Evolutionary conservation across 2,113 vertebrate genomes (phyloP).

Genomic region (Larimichthys crocea): DNA sequence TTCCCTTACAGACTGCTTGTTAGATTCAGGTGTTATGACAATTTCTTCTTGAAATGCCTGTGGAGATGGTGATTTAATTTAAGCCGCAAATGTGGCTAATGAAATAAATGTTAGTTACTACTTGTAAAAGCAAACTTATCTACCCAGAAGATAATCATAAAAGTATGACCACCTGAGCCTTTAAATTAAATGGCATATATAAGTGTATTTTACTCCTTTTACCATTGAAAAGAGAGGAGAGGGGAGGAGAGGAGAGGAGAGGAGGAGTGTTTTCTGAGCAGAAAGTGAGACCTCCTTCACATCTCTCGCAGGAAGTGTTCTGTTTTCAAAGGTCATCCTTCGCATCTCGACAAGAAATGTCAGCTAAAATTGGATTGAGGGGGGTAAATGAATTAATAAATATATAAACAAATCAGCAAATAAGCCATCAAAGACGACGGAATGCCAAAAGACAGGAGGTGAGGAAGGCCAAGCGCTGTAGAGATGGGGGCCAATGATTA

Average conservation of each 20-base stretch:
- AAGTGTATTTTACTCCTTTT: conserved; percentile 1
- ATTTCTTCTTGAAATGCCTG: not conserved
- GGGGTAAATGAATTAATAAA: conserved; percentile 88
- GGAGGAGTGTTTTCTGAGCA: conserved; percentile 41
- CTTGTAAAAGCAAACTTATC: not conserved
- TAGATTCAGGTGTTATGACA: not conserved
- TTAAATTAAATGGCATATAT: conserved; percentile 11
- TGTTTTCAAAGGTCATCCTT: conserved; percentile 93
- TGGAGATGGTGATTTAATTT: not conserved
- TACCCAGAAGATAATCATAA: not conserved
- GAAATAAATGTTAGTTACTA: not conserved
- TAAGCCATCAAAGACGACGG: conserved; percentile 77
- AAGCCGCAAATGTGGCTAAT: not conserved
- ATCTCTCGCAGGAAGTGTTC: conserved; percentile 78
- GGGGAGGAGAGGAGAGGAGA: conserved; percentile 25
- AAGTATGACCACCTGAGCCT: not conserved
- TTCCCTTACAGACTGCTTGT: not conserved
- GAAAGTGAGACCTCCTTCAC: conserved; percentile 65
- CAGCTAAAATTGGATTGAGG: conserved; percentile 91
- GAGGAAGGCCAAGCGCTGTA: conserved; percentile 51
- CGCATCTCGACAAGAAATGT: conserved; percentile 91
- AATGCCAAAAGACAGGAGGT: conserved; percentile 69
- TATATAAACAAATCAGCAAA: conserved; percentile 89
- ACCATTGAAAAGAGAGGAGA: not conserved
- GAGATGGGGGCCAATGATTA: conserved; percentile 48